Percentiles rank a stretch among this genome's conserved stretches.
These are phyloP conservation scores for Choreutis nemorana DNA, from an alignment of 2,888 invertebrate species.

Conservation along the genomic window DNA sequence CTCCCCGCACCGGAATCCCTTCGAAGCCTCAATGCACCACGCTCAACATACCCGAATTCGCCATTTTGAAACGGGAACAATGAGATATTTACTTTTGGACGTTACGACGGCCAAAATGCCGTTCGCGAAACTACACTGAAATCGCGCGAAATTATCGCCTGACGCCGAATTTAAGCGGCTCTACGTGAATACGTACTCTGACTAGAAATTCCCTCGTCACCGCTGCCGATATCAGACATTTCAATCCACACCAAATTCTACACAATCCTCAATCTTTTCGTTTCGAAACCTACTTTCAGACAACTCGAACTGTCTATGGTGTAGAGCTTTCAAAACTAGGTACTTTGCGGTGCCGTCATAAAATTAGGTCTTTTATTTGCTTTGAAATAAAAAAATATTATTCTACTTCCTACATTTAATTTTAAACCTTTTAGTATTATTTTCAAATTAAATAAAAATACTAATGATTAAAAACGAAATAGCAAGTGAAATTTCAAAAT, in stretches of 20 bases:
- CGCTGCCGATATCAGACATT: conserved; percentile 84
- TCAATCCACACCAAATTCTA: conserved; percentile 65
- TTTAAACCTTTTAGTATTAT: too few species aligned
- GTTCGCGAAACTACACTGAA: conserved; percentile 27
- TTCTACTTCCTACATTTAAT: too few species aligned
- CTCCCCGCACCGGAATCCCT: conserved; percentile 1
- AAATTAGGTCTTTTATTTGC: too few species aligned
- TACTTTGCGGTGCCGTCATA: too few species aligned
- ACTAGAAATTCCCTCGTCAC: conserved; percentile 81
- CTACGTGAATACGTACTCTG: conserved; percentile 73
- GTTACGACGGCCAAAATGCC: conserved; percentile 32
- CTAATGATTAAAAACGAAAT: too few species aligned
- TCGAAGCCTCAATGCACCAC: conserved; percentile 19
- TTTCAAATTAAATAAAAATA: too few species aligned
- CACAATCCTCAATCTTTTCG: conserved; percentile 58
- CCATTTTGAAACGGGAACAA: conserved; percentile 67
- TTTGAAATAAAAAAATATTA: too few species aligned
- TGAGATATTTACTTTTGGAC: conserved; percentile 62
- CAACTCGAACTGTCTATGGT: conserved; percentile 48
- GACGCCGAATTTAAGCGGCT: conserved; percentile 27
- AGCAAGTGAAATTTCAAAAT: too few species aligned
- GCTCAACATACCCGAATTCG: conserved; percentile 42
- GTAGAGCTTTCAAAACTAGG: conserved; percentile 46
- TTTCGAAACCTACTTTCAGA: conserved; percentile 39
- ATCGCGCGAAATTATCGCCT: conserved; percentile 26